Evolutionary conservation across 2,888 invertebrate genomes (phyloP).

Genomic region (Orthosia incerta): DNA sequence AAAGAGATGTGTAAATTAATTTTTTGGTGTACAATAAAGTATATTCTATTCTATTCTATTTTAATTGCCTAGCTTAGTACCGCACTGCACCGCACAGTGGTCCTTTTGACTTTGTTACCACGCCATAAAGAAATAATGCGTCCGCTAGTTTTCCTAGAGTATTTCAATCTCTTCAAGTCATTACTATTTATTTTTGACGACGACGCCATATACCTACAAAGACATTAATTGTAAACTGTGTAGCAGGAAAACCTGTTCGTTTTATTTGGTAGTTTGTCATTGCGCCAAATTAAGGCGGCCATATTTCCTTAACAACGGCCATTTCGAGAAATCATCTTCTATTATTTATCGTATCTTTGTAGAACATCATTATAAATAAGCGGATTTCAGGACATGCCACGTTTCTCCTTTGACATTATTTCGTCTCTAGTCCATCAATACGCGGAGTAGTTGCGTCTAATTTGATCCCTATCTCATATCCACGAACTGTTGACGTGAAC

Average conservation of each 20-base stretch:
- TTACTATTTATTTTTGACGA: background rate
- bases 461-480: constrained; percentile 13
- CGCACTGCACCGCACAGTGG: background rate
- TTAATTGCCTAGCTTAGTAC: too few species aligned
- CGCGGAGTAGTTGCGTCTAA: constrained; percentile 5
- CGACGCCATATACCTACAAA: background rate
- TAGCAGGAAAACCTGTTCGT: background rate
- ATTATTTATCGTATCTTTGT: background rate
- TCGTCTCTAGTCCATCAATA: background rate
- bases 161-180: background rate
- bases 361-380: background rate
- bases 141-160: background rate
- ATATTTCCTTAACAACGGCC: background rate
- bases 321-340: background rate
- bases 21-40: too few species aligned
- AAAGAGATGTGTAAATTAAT: too few species aligned
- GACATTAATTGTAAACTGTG: background rate
- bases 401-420: background rate
- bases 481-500: constrained; percentile 30
- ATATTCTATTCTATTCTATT: too few species aligned
- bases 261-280: background rate
- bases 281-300: background rate
- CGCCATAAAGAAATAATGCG: background rate
- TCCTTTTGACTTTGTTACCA: too few species aligned
- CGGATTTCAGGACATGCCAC: background rate